These are phyloP conservation scores for Protobothrops mucrosquamatus DNA, from an alignment of 2,113 vertebrate species.

Conservation along the genomic window DNA sequence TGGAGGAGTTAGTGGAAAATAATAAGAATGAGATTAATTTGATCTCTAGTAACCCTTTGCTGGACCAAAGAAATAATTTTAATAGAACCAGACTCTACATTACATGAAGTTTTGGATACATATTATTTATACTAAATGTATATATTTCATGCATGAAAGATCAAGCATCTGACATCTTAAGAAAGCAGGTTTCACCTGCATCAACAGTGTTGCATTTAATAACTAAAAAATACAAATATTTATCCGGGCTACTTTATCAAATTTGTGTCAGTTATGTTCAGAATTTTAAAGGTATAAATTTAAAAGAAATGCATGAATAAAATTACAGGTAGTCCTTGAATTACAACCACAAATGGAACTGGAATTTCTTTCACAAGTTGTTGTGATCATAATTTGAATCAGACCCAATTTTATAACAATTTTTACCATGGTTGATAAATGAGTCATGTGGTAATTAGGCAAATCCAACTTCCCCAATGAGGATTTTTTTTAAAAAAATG, in stretches of 20 bases:
- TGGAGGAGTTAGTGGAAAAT: not conserved
- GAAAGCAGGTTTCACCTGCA: not conserved
- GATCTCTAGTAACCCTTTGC: not conserved
- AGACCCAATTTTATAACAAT: too few relatives aligned
- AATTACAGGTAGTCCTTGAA: not conserved
- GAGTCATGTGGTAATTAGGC: too few relatives aligned
- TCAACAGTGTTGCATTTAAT: constrained; percentile 1
- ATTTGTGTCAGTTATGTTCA: constrained; percentile 1
- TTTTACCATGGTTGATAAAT: too few relatives aligned
- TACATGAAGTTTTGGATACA: not conserved
- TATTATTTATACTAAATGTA: constrained; percentile 6
- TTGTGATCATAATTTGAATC: too few relatives aligned
- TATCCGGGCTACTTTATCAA: not conserved
- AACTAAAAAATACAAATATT: constrained; percentile 1
- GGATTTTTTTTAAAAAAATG: too few relatives aligned
- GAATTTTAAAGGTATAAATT: not conserved
- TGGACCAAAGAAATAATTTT: not conserved
- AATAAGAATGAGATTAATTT: not conserved
- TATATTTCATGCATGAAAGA: rapidly evolving
- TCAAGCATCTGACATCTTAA: not conserved
- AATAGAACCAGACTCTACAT: not conserved
- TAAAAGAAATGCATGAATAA: not conserved
- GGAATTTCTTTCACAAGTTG: too few relatives aligned
- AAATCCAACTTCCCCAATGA: too few relatives aligned
- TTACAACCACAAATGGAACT: too few relatives aligned